Conservation (phyloP, 2,888 invertebrate species). For the Microctonus brassicae region DNA sequence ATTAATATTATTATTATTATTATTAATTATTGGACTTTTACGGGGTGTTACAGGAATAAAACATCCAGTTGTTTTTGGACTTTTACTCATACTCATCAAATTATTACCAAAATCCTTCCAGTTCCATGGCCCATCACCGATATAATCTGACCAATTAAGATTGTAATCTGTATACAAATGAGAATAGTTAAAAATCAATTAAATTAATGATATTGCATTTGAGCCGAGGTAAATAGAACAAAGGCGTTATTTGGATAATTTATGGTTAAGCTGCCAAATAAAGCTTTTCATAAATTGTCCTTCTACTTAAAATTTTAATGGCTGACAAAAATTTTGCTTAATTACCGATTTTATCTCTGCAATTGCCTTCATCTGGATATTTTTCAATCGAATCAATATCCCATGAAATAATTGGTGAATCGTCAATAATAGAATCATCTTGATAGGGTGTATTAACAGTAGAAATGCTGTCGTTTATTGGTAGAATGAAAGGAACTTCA, state of each 20-base stretch:
- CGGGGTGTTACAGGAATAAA: slow-evolving; percentile 75
- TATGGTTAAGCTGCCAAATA: too few species aligned
- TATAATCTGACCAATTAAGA: slow-evolving; percentile 66
- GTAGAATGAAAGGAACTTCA: slow-evolving; percentile 56
- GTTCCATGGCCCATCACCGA: slow-evolving; percentile 67
- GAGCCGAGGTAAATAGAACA: too few species aligned
- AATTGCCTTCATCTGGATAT: slow-evolving; percentile 58
- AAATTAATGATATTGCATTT: background rate
- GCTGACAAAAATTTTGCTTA: background rate
- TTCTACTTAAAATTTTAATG: slow-evolving; percentile 1
- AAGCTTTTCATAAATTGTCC: too few species aligned
- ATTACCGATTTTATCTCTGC: slow-evolving; percentile 58
- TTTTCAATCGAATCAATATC: slow-evolving; percentile 65
- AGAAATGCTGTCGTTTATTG: slow-evolving; percentile 54
- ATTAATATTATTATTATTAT: background rate
- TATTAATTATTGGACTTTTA: slow-evolving; percentile 54
- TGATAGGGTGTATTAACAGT: slow-evolving; percentile 57
- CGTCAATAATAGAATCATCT: slow-evolving; percentile 57
- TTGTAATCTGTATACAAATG: slow-evolving; percentile 55
- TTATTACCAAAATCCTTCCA: slow-evolving; percentile 69
- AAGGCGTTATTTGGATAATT: too few species aligned
- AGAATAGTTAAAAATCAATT: background rate
- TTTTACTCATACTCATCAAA: slow-evolving; percentile 75
- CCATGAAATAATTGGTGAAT: slow-evolving; percentile 65
- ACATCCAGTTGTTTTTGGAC: slow-evolving; percentile 71